Evolutionary conservation across 2,888 invertebrate species (phyloP).

Genomic region (Pseudoips prasinana): DNA sequence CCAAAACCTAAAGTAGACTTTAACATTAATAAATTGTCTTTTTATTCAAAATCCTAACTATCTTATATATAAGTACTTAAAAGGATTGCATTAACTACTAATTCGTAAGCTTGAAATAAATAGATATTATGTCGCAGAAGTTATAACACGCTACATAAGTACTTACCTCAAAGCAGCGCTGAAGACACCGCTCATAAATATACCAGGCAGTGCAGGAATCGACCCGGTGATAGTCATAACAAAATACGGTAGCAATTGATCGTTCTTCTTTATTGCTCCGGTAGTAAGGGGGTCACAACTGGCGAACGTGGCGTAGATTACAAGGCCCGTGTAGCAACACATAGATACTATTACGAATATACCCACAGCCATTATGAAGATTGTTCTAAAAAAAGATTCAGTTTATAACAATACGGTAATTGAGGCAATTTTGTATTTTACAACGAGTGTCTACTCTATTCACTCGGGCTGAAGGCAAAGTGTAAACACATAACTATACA

Average conservation of each 20-base stretch:
- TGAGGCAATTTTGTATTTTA: too few relatives aligned
- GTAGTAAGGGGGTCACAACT: slow-evolving; percentile 93
- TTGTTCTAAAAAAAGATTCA: slow-evolving; percentile 79
- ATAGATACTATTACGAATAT: slow-evolving; percentile 88
- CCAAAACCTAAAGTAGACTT: too few relatives aligned
- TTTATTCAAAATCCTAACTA: too few relatives aligned
- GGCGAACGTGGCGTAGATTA: slow-evolving; percentile 92
- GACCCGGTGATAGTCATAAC: slow-evolving; percentile 90
- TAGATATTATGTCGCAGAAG: too few relatives aligned
- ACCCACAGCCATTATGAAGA: slow-evolving; percentile 89
- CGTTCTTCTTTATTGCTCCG: slow-evolving; percentile 85
- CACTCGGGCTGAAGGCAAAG: too few relatives aligned
- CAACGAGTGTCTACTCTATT: too few relatives aligned
- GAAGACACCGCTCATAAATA: slow-evolving; percentile 93
- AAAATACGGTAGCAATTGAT: slow-evolving; percentile 90
- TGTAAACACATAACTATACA: too few relatives aligned
- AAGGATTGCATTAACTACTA: too few relatives aligned
- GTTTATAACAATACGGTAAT: background rate
- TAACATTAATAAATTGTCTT: too few relatives aligned
- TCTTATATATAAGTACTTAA: too few relatives aligned
- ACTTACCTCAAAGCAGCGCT: slow-evolving; percentile 91
- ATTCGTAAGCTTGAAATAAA: too few relatives aligned
- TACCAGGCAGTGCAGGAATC: slow-evolving; percentile 90
- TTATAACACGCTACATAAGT: too few relatives aligned
- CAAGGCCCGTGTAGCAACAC: slow-evolving; percentile 92